These are phyloP conservation scores for Eulithis testata DNA, from an alignment of 2,888 invertebrate genomes.

Conservation along the genomic window DNA sequence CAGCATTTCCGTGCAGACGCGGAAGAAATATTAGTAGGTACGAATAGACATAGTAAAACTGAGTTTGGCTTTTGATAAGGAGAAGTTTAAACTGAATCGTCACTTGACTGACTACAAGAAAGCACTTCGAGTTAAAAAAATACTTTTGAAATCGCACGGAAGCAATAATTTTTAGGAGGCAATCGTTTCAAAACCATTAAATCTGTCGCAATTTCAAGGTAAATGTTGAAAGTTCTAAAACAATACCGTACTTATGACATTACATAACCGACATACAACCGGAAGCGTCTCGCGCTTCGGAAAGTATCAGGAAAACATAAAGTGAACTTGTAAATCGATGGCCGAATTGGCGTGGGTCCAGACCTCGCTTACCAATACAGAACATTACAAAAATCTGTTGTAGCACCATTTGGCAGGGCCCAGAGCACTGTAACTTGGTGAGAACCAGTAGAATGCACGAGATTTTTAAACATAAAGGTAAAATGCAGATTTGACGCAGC, in stretches of 20 bases:
- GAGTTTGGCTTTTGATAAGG: too few relatives aligned
- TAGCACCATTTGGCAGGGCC: constrained; percentile 77
- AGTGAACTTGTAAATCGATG: constrained; percentile 81
- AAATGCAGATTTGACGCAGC: too few relatives aligned
- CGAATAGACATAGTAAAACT: too few relatives aligned
- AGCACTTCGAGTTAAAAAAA: too few relatives aligned
- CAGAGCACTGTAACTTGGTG: constrained; percentile 19
- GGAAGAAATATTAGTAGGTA: too few relatives aligned
- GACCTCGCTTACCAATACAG: constrained; percentile 78
- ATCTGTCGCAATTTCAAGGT: constrained; percentile 17
- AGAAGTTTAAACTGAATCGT: too few relatives aligned
- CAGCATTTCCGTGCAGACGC: too few relatives aligned
- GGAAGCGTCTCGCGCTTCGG: constrained; percentile 58
- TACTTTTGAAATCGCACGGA: too few relatives aligned
- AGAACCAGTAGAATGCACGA: constrained; percentile 9
- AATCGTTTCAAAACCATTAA: background rate
- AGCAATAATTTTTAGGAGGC: background rate
- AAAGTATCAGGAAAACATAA: constrained; percentile 75
- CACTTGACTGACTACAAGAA: too few relatives aligned
- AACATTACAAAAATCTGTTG: constrained; percentile 83
- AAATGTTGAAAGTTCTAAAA: constrained; percentile 20
- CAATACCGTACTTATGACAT: constrained; percentile 25
- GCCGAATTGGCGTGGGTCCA: constrained; percentile 77
- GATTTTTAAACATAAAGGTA: background rate
- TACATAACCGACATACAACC: constrained; percentile 49